These are phyloP conservation scores for Arrhopalites spinosus DNA, from an alignment of 2,888 invertebrate species.

Conservation along the genomic window DNA sequence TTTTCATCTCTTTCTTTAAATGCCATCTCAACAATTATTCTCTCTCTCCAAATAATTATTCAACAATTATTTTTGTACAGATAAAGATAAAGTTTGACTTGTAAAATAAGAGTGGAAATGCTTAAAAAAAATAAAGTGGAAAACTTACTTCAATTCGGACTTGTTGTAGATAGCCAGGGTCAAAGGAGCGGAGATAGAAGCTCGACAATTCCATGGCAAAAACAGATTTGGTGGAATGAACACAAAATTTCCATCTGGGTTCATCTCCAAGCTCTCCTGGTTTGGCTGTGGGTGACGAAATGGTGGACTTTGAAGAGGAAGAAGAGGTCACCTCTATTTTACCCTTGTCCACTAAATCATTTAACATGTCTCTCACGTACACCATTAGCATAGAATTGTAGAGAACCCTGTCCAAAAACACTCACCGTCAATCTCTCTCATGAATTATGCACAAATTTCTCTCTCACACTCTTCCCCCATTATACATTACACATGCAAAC, in stretches of 20 bases:
- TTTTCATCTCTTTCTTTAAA: background rate
- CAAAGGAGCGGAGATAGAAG: constrained; percentile 62
- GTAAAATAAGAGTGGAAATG: too few species aligned
- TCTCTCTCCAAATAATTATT: too few species aligned
- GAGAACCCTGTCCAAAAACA: constrained; percentile 59
- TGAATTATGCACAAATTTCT: background rate
- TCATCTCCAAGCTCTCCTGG: constrained; percentile 26
- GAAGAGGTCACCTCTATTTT: constrained; percentile 25
- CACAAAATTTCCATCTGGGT: constrained; percentile 56
- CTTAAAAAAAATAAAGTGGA: background rate
- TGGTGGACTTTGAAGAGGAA: constrained; percentile 55
- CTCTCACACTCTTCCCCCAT: background rate
- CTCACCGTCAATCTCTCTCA: background rate
- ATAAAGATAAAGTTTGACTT: too few species aligned
- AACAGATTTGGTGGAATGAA: constrained; percentile 56
- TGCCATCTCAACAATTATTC: background rate
- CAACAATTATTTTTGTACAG: too few species aligned
- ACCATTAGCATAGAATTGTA: constrained; percentile 63
- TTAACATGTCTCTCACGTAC: constrained; percentile 62
- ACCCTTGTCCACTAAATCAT: constrained; percentile 60
- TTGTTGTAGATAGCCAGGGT: constrained; percentile 59
- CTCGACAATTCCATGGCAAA: constrained; percentile 60
- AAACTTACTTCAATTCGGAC: constrained; percentile 60
- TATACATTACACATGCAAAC: background rate
- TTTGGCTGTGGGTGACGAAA: constrained; percentile 58